Conservation (phyloP, 2,113 vertebrate genomes). For the Urocitellus parryii region DNA sequence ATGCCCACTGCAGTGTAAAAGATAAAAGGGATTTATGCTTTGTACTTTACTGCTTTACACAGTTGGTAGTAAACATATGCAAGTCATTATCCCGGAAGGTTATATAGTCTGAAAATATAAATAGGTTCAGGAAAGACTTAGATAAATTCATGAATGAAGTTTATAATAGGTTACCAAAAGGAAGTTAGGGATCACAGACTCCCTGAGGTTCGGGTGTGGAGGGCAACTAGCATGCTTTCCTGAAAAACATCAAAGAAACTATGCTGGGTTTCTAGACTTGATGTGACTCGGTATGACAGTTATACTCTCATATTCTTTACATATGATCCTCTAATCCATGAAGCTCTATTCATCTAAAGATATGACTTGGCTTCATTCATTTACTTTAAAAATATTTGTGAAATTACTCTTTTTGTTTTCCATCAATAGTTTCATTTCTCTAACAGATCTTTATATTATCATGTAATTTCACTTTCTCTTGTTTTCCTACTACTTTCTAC, state of each 20-base stretch:
- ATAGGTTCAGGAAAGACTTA: conserved; percentile 81
- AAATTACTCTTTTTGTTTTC: background rate
- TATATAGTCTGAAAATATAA: conserved; percentile 81
- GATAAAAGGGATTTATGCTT: conserved; percentile 80
- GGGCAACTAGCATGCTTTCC: conserved; percentile 73
- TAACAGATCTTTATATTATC: background rate
- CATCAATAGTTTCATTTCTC: background rate
- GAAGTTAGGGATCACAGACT: conserved; percentile 79
- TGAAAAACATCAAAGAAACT: conserved; percentile 80
- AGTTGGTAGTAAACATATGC: conserved; percentile 82
- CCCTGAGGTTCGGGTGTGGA: conserved; percentile 64
- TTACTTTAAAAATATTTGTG: conserved; percentile 38
- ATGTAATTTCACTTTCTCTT: conserved; percentile 36
- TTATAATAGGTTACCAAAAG: conserved; percentile 78
- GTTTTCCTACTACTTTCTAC: conserved; percentile 12
- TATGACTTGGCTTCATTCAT: background rate
- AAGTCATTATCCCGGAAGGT: conserved; percentile 78
- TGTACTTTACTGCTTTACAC: conserved; percentile 76
- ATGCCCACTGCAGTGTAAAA: conserved; percentile 63
- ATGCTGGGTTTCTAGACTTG: conserved; percentile 38
- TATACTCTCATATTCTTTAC: conserved; percentile 61
- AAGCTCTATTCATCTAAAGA: background rate
- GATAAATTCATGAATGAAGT: conserved; percentile 79
- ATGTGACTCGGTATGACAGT: conserved; percentile 61
- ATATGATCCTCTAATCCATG: background rate